Conservation (phyloP, 2,888 invertebrate genomes). For the Gerris lacustris region DNA sequence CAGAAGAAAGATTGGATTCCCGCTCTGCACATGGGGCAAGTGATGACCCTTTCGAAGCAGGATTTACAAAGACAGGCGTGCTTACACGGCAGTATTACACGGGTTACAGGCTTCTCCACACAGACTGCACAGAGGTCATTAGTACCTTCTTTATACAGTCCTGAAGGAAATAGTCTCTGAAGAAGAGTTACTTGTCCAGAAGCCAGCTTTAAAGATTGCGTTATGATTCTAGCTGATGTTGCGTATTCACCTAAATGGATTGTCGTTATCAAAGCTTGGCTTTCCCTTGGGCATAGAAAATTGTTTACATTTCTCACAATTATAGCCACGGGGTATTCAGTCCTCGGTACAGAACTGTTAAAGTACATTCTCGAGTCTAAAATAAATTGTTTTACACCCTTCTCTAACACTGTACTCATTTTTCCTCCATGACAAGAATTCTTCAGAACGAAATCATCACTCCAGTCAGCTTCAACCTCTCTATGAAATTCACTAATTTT, state of each 20-base stretch:
- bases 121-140: conserved; percentile 69
- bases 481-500: too few species aligned
- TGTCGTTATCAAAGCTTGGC: neutral
- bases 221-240: neutral
- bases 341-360: too few species aligned
- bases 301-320: neutral
- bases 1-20: conserved; percentile 72
- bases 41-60: conserved; percentile 65
- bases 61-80: conserved; percentile 74
- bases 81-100: conserved; percentile 71
- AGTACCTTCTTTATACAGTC: conserved; percentile 35
- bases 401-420: too few species aligned
- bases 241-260: neutral
- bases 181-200: neutral
- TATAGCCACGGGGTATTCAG: too few species aligned
- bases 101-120: conserved; percentile 59
- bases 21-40: conserved; percentile 76
- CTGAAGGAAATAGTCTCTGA: neutral
- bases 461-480: too few species aligned
- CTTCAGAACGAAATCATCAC: too few species aligned
- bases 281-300: neutral
- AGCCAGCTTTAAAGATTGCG: neutral
- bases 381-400: too few species aligned
- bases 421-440: too few species aligned
- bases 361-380: too few species aligned